Evolutionary conservation across 2,797 vertebrate species (phyloP).

Genomic region (Epinephelus coioides): DNA sequence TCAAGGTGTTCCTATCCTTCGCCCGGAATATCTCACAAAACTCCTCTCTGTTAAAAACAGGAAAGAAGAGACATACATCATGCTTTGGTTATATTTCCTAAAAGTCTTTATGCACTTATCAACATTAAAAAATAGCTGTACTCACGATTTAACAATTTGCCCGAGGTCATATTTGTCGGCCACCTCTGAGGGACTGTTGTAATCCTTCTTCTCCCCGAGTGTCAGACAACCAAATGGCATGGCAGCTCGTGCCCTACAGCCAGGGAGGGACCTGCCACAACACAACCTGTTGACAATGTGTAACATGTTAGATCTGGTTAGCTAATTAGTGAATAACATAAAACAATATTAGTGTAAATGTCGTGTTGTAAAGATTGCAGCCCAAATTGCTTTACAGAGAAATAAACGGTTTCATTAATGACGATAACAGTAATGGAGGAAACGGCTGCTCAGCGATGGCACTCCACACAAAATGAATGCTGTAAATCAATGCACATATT

Average conservation of each 20-base stretch:
- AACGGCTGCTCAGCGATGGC: conserved; percentile 16
- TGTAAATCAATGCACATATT: conserved; percentile 45
- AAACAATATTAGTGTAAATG: conserved; percentile 20
- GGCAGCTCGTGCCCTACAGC: conserved; percentile 84
- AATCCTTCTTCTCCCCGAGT: conserved; percentile 98
- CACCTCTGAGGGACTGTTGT: conserved; percentile 98
- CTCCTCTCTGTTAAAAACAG: conserved; percentile 89
- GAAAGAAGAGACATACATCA: not conserved
- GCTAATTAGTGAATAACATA: not conserved
- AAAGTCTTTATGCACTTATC: not conserved
- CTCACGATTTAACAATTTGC: conserved; percentile 98
- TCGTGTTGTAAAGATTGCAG: conserved; percentile 1
- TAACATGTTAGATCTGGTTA: conserved; percentile 25
- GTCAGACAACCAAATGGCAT: conserved; percentile 99
- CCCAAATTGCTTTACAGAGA: conserved; percentile 15
- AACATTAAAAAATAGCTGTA: conserved; percentile 52
- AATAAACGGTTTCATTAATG: conserved; percentile 31
- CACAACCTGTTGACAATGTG: conserved; percentile 63
- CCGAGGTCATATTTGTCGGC: conserved; percentile 99
- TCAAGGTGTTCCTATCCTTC: conserved; percentile 97
- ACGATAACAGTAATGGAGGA: conserved; percentile 3
- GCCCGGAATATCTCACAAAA: conserved; percentile 99
- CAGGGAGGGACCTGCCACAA: conserved; percentile 66
- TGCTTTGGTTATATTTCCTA: not conserved
- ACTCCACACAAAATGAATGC: conserved; percentile 41